These are phyloP conservation scores for Cancer borealis DNA, from an alignment of 2,888 invertebrate genomes.

Conservation along the genomic window DNA sequence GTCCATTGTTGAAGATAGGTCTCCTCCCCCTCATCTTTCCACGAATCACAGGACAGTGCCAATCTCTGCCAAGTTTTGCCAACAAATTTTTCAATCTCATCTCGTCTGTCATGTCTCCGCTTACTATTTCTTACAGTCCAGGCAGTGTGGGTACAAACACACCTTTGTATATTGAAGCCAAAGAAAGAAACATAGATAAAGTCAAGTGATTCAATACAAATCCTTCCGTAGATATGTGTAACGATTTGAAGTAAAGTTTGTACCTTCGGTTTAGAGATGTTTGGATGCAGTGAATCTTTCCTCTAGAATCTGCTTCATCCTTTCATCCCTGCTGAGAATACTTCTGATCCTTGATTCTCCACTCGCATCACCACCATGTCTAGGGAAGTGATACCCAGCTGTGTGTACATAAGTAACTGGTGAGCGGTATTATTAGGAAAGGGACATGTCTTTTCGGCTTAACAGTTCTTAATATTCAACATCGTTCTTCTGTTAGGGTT, in stretches of 20 bases:
- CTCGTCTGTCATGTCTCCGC: background rate
- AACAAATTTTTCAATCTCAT: background rate
- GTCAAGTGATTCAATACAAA: background rate
- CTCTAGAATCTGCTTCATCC: background rate
- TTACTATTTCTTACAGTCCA: background rate
- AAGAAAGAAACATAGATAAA: background rate
- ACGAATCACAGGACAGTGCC: background rate
- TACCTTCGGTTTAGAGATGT: background rate
- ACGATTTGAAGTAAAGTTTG: background rate
- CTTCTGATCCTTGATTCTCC: background rate
- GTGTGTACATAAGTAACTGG: background rate
- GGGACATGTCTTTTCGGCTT: background rate
- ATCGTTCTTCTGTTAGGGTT: background rate
- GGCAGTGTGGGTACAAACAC: background rate
- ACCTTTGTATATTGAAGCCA: background rate
- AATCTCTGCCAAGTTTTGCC: background rate
- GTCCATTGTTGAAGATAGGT: background rate
- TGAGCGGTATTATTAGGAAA: background rate
- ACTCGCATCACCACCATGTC: background rate
- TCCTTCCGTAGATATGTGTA: background rate
- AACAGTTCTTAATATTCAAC: background rate
- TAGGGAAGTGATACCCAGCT: background rate
- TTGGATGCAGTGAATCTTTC: background rate
- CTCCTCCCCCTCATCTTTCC: background rate
- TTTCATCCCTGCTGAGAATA: background rate